Conservation (phyloP, 2,888 invertebrate genomes). For the Hyles lineata region DNA sequence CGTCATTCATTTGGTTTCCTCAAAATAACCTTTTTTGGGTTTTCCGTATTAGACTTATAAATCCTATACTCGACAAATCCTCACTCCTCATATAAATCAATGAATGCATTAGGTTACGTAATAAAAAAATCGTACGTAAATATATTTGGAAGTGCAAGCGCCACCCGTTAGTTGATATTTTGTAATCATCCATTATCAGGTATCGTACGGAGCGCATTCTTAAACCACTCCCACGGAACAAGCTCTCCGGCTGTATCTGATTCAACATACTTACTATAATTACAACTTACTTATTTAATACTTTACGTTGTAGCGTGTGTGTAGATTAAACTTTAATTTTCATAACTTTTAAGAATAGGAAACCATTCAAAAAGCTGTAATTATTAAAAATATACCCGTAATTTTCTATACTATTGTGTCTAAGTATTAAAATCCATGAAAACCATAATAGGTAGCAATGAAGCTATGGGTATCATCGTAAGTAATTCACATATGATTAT, state of each 20-base stretch:
- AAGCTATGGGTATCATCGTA: background rate
- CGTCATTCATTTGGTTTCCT: too few relatives aligned
- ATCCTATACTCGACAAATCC: background rate
- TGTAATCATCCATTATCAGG: slow-evolving; percentile 28
- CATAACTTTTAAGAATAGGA: too few relatives aligned
- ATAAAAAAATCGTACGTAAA: background rate
- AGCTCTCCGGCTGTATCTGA: slow-evolving; percentile 9
- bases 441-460: background rate
- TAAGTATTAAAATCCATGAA: too few relatives aligned
- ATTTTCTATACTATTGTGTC: too few relatives aligned
- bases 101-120: background rate
- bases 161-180: slow-evolving; percentile 23
- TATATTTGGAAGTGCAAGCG: slow-evolving; percentile 19
- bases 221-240: slow-evolving; percentile 22
- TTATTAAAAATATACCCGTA: too few relatives aligned
- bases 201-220: slow-evolving; percentile 27
- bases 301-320: background rate
- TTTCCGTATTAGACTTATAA: background rate
- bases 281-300: slow-evolving; percentile 15
- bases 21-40: too few relatives aligned
- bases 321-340: background rate
- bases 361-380: too few relatives aligned
- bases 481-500: background rate
- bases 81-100: background rate
- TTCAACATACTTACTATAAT: background rate